Base-by-base conservation (phyloP, 2,797 vertebrate genomes). In the Champsocephalus gunnari region DNA sequence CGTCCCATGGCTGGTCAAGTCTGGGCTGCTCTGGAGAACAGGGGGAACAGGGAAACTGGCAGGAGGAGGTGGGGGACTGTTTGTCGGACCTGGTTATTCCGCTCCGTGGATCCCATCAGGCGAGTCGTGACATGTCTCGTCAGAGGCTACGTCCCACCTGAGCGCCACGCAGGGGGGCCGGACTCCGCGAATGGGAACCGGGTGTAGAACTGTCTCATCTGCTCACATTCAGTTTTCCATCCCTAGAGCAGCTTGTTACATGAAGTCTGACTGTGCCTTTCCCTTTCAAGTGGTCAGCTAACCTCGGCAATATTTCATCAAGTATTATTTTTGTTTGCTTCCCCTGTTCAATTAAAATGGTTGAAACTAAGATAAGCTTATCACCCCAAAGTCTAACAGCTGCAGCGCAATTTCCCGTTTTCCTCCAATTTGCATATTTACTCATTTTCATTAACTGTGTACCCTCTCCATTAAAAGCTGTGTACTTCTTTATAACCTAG, bases 71-170 rank as follows among this genome's bases (percentile, higher is more conserved):
- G 83, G 78, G 90, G 85, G 89, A 90, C 88, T 82, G 88, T 89
- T 89, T 92, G 92, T 93, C 92, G 79, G 83, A 91, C 78, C 87
- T 65, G 87, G 89, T 92, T 92, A 92, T 92, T 93, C 91, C 88
- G 87, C 92, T 91, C 85, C 1, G 79, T 77, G 87, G 88, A 89
- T 91, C 85, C 89, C 89, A 89, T 92, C 91, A 90, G 90, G 91
- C 83, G 71, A 88, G 86, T 83, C 45, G 51, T 91, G 90, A 92
- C 92, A 92, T 77, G 90, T 87, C 83, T 89, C 71, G 65, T 90
- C 89, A 57, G 19, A 81, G 87, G 88, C 81, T 87, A 68, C 57
- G 84, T 92, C 92, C 91, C 92, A 91, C 85, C 87, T 91, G 92
- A 88, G 84, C 69, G 32, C 77, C 10, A 34, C 51, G 70, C 78